Conservation (phyloP, 2,888 invertebrate genomes). For the Drosophila hawaiiensis region DNA sequence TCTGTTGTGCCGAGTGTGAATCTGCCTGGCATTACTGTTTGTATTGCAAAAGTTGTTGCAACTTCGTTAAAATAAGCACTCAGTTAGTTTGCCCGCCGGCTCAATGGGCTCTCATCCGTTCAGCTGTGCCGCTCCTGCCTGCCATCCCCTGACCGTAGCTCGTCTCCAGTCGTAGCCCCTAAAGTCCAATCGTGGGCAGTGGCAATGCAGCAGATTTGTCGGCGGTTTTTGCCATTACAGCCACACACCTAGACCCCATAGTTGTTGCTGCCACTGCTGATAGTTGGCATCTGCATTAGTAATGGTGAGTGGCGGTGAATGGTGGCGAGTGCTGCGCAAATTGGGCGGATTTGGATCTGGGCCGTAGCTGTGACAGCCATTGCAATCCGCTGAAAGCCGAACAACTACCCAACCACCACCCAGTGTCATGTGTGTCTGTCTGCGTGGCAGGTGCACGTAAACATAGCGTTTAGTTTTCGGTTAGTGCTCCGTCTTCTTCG, state of each 20-base stretch:
- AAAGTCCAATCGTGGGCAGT: constrained; percentile 32
- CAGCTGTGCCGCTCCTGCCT: constrained; percentile 9
- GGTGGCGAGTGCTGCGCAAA: constrained; percentile 66
- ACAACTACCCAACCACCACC: neutral
- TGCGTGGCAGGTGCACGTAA: constrained; percentile 49
- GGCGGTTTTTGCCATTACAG: constrained; percentile 77
- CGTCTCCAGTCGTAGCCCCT: constrained; percentile 11
- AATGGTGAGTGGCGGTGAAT: constrained; percentile 67
- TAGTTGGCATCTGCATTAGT: constrained; percentile 79
- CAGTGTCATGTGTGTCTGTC: constrained; percentile 30
- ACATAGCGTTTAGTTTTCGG: constrained; percentile 65
- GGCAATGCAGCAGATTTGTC: constrained; percentile 78
- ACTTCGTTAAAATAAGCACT: constrained; percentile 82
- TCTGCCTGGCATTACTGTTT: constrained; percentile 80
- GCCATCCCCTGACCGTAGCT: neutral
- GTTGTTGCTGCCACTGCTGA: constrained; percentile 51
- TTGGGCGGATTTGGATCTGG: constrained; percentile 67
- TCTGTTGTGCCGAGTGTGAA: constrained; percentile 73
- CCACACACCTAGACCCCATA: constrained; percentile 41
- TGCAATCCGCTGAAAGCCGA: neutral
- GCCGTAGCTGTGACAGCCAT: constrained; percentile 36
- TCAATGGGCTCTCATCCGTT: constrained; percentile 59
- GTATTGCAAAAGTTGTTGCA: constrained; percentile 80
- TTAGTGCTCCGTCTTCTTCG: constrained; percentile 19
- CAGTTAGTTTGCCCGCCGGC: constrained; percentile 79